Percentiles rank a stretch among this genome's conserved stretches.
phyloP scores from a whole-genome alignment of 2,113 vertebrate species.

The Gadus chalcogrammus region DNA sequence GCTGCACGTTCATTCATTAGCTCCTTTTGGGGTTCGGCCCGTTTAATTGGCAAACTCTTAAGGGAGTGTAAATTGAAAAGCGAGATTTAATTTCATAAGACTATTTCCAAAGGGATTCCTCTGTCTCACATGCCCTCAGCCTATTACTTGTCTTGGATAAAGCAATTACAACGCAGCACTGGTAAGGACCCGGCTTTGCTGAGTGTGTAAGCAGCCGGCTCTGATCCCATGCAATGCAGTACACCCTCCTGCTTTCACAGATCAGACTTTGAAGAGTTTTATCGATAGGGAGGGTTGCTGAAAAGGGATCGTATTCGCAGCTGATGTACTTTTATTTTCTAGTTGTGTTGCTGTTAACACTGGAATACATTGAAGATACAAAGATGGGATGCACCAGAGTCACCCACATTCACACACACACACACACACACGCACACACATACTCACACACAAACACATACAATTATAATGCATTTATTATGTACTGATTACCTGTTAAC shows the following conservation, averaged over 20 bases:
- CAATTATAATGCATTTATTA: too few species aligned
- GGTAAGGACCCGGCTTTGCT: constrained; percentile 65
- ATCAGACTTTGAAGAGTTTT: constrained; percentile 31
- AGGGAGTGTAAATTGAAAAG: constrained; percentile 78
- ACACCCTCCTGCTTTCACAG: constrained; percentile 61
- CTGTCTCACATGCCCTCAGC: constrained; percentile 66
- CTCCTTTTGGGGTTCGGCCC: constrained; percentile 51
- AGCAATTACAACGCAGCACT: constrained; percentile 69
- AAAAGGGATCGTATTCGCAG: background rate
- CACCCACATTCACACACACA: too few species aligned
- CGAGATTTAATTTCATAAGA: constrained; percentile 75
- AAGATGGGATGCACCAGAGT: too few species aligned
- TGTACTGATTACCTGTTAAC: too few species aligned
- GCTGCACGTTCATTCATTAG: constrained; percentile 67
- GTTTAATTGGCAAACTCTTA: constrained; percentile 66
- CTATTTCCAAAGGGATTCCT: constrained; percentile 70
- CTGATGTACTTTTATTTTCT: background rate
- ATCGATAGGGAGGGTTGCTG: constrained; percentile 56
- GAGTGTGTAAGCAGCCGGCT: too few species aligned
- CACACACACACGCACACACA: too few species aligned
- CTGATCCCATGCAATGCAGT: constrained; percentile 65
- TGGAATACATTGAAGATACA: too few species aligned
- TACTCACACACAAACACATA: too few species aligned
- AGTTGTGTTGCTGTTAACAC: background rate
- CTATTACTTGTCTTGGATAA: constrained; percentile 71